Base-by-base conservation (phyloP, 2,113 vertebrate species). In the Sciurus niger region DNA sequence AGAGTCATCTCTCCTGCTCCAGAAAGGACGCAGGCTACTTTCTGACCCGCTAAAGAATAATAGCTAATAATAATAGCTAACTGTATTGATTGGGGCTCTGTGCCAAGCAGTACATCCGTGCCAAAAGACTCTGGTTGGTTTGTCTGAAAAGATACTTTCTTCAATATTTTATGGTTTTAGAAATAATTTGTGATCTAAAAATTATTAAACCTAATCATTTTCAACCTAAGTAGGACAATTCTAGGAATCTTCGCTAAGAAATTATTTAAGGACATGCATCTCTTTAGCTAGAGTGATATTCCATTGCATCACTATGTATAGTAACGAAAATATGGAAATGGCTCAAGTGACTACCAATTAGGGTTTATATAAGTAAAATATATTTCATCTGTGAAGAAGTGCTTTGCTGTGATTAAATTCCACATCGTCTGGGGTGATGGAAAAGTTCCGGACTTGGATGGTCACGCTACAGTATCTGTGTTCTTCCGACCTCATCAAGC, bases 111-210 rank as follows among this genome's bases (percentile, higher is more conserved):
- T 20, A 32, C 40, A 83, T n/a, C 92, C 78, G 63, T 74, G 48
- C 53, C 34, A 82, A 90, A 73, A 25, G 53, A 83, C 74, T 89
- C 60, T 53, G 82, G 58, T 77, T 94, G 72, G 43, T 18, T 93
- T 85, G 30, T 92, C 65, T 88, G 55, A 90, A 74, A 84, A 74
- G 68, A 84, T 30, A 43, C 53, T 37, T 85, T 83, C 55, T 58
- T 90, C 48, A 84, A 73, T 24, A 40, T 92, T 91, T 94, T 79
- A 84, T 76, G 65, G 55, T 76, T 79, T 95, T 78, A 92, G 74
- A 80, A 97, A 77, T 94, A 82, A 89, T 87, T 92, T 70, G 51
- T 53, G 55, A 89, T 43, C 76, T 58, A 88, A 91, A 85, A 95
- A 88, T 90, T 77, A n/a, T 68, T 67, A 63, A 76, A 32, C n/a